phyloP scores from a whole-genome alignment of 2,888 invertebrate species.

The Dichetophora obliterata region DNA sequence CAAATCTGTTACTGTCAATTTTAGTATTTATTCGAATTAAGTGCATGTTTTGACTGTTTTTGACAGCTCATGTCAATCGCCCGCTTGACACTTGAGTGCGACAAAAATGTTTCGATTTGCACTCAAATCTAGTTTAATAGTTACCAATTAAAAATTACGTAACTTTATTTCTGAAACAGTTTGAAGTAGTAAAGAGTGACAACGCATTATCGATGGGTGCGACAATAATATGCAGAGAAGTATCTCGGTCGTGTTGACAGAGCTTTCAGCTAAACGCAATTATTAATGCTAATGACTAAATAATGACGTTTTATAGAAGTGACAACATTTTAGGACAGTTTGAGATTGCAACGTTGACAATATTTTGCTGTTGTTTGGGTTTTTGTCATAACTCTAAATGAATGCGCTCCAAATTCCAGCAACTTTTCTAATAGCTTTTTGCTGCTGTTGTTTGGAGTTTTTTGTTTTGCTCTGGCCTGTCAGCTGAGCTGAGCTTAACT shows the following conservation, averaged over 20 bases:
- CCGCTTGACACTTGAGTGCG: too few relatives aligned
- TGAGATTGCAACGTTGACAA: neutral
- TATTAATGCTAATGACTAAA: conserved; percentile 23
- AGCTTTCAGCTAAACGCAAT: conserved; percentile 10
- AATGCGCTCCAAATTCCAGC: neutral
- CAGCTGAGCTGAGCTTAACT: neutral
- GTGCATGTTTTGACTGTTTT: neutral
- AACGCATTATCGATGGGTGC: neutral
- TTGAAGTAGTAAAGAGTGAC: neutral
- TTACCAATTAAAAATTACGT: neutral
- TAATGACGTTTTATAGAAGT: conserved; percentile 19
- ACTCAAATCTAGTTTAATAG: neutral
- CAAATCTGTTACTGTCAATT: too few relatives aligned
- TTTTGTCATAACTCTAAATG: neutral
- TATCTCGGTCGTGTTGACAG: neutral
- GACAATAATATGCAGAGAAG: neutral
- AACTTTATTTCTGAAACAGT: neutral
- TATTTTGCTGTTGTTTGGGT: neutral
- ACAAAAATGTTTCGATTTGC: neutral
- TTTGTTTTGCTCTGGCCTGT: conserved; percentile 1
- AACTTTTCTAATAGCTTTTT: neutral
- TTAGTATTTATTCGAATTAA: too few relatives aligned
- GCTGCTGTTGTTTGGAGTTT: neutral
- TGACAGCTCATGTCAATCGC: neutral
- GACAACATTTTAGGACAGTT: conserved; percentile 2